These are phyloP conservation scores for Epicampocera succincta DNA, from an alignment of 2,888 invertebrate genomes.

Conservation along the genomic window DNA sequence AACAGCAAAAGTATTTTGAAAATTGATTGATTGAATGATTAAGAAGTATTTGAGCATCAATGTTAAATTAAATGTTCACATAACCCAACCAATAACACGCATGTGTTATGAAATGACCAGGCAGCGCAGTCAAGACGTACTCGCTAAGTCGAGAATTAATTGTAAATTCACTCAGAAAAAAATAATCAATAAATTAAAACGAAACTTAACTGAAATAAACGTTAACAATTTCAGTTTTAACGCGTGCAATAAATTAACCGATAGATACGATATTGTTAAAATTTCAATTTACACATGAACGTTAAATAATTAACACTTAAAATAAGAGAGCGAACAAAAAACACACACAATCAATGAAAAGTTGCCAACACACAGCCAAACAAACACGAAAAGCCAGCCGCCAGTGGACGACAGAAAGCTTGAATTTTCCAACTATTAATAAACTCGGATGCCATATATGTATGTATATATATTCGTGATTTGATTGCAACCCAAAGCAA, in stretches of 20 bases:
- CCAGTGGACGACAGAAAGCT: too few species aligned
- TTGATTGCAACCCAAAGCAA: too few species aligned
- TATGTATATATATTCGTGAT: constrained; percentile 8
- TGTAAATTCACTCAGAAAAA: constrained; percentile 67
- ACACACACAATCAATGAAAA: neutral
- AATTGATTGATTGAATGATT: constrained; percentile 68
- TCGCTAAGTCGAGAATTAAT: constrained; percentile 57
- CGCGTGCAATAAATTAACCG: constrained; percentile 66
- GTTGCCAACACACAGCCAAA: neutral
- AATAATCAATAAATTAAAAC: constrained; percentile 45
- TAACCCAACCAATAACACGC: constrained; percentile 1
- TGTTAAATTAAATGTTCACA: neutral
- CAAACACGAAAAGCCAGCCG: constrained; percentile 29
- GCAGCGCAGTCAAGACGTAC: constrained; percentile 19
- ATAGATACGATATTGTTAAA: constrained; percentile 58
- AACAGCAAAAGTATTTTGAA: constrained; percentile 31
- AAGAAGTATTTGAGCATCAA: constrained; percentile 48
- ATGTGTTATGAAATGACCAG: neutral
- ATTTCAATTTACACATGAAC: constrained; percentile 68
- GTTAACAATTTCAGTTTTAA: constrained; percentile 57
- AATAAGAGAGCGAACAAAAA: neutral
- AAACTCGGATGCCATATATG: neutral
- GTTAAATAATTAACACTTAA: constrained; percentile 69
- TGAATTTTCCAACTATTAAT: too few species aligned
- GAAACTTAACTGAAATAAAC: constrained; percentile 43